Evolutionary conservation across 2,888 invertebrate species (phyloP).

Genomic region (Zele albiditarsus): DNA sequence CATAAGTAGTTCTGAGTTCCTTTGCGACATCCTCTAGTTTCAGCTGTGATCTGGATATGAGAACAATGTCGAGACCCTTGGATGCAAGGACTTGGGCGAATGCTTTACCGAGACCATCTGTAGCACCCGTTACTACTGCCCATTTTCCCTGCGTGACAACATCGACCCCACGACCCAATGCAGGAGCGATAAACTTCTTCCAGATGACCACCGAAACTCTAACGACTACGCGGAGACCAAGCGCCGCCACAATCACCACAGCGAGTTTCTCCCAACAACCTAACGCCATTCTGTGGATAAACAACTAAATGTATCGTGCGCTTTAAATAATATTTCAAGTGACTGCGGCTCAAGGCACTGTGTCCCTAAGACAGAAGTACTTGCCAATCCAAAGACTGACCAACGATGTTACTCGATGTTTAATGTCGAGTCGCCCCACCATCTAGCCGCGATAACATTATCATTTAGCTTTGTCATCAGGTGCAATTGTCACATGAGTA

Average conservation of each 20-base stretch:
- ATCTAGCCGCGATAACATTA: constrained; percentile 25
- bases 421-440: neutral
- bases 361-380: neutral
- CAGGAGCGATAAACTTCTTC: constrained; percentile 67
- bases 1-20: constrained; percentile 82
- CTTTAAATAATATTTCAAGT: neutral
- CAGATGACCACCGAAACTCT: constrained; percentile 59
- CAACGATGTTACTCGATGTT: neutral
- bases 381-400: constrained; percentile 14
- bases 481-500: neutral
- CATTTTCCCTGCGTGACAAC: constrained; percentile 65
- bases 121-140: constrained; percentile 87
- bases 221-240: constrained; percentile 63
- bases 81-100: constrained; percentile 86
- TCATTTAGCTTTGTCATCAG: constrained; percentile 12
- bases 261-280: constrained; percentile 68
- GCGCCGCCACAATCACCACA: constrained; percentile 62
- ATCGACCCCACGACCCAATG: constrained; percentile 65
- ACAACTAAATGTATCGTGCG: neutral
- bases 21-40: constrained; percentile 83
- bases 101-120: constrained; percentile 92
- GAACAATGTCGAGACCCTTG: constrained; percentile 83
- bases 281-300: constrained; percentile 63
- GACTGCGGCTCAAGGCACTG: neutral
- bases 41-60: constrained; percentile 84